Evolutionary conservation across 2,113 vertebrate species (phyloP).

Genomic region (Lamprotornis superbus): DNA sequence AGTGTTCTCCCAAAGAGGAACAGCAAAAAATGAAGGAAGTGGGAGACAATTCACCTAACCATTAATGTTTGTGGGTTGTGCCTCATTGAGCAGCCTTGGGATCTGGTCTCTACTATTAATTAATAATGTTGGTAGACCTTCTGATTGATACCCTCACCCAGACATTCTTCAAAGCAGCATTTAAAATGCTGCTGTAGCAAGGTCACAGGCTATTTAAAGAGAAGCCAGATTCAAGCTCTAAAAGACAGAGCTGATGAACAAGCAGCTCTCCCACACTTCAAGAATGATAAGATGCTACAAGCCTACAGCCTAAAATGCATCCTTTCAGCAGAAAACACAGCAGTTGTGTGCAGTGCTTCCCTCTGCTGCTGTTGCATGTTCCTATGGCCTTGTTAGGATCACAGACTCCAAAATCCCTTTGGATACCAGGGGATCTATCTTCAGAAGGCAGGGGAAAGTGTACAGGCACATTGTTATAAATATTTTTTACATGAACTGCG

Average conservation of each 20-base stretch:
- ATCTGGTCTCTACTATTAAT: neutral
- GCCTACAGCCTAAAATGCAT: neutral
- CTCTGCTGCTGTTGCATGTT: neutral
- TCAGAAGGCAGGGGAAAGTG: neutral
- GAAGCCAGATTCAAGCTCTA: neutral
- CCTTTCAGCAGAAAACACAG: neutral
- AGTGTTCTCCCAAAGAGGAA: neutral
- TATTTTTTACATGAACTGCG: neutral
- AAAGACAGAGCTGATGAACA: neutral
- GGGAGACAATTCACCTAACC: neutral
- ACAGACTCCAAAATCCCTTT: neutral
- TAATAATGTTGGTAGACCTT: neutral
- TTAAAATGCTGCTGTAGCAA: neutral
- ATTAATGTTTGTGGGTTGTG: neutral
- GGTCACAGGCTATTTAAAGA: slow-evolving; percentile 7
- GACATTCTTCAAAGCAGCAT: neutral
- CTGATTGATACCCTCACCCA: neutral
- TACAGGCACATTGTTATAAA: neutral
- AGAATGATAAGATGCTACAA: neutral
- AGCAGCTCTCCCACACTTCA: neutral
- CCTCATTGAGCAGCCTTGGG: neutral
- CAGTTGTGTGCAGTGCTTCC: neutral
- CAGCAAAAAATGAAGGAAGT: neutral
- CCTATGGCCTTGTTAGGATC: neutral
- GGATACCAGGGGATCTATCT: neutral